These are phyloP conservation scores for Odontamblyopus lacepedii DNA, from an alignment of 2,797 vertebrate species.

Conservation along the genomic window DNA sequence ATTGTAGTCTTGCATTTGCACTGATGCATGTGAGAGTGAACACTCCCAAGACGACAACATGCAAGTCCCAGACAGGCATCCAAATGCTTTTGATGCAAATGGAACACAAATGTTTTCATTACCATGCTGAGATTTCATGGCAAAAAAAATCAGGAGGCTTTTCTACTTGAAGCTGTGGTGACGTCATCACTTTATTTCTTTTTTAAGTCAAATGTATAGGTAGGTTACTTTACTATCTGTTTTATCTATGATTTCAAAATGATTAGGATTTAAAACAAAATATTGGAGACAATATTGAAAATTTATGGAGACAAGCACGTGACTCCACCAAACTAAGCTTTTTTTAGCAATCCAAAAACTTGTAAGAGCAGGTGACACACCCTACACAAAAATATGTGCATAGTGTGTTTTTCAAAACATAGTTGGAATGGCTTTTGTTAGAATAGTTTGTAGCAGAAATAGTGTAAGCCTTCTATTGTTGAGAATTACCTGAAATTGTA, in stretches of 20 bases:
- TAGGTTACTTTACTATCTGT: no score
- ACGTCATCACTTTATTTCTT: not conserved
- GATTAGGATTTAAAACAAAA: no score
- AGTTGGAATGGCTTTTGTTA: not conserved
- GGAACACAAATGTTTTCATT: not conserved
- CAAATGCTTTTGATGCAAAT: conserved; percentile 24
- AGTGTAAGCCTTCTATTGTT: not conserved
- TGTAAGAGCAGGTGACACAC: not conserved
- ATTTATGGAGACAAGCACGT: no score
- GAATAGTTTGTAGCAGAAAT: no score
- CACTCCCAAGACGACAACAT: conserved; percentile 47
- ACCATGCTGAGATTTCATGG: not conserved
- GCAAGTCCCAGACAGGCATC: conserved; percentile 23
- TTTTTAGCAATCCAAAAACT: no score
- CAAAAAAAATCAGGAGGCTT: not conserved
- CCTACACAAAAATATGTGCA: no score
- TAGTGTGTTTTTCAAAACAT: no score
- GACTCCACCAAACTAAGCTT: no score
- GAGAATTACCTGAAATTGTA: not conserved
- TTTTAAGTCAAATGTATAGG: no score
- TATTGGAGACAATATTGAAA: no score
- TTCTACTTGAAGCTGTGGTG: not conserved
- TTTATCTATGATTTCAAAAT: no score
- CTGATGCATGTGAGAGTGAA: conserved; percentile 56
- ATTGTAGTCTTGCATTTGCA: conserved; percentile 35